Conservation (phyloP, 2,113 vertebrate genomes). For the Phycodurus eques region DNA sequence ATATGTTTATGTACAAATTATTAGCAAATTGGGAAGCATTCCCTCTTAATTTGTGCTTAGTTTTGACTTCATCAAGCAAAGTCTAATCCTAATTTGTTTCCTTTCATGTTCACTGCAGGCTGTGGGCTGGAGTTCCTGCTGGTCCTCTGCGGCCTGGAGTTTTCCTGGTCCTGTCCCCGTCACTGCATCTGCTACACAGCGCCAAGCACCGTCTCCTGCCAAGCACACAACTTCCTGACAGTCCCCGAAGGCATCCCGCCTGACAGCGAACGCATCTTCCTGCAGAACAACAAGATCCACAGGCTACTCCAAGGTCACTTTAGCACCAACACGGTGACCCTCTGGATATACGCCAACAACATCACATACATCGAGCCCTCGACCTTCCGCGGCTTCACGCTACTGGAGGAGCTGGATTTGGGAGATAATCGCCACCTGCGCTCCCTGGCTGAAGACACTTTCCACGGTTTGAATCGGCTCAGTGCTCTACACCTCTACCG, state of each 20-base stretch:
- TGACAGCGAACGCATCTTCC: conserved; percentile 93
- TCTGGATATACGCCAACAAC: conserved; percentile 99
- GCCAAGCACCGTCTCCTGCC: conserved; percentile 96
- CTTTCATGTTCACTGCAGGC: conserved; percentile 67
- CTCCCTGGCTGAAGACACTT: conserved; percentile 90
- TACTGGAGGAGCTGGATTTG: conserved; percentile 95
- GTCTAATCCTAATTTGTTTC: conserved; percentile 9
- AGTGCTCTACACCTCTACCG: conserved; percentile 93
- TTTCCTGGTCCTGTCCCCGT: conserved; percentile 83
- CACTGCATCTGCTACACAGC: conserved; percentile 96
- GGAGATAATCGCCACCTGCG: conserved; percentile 94
- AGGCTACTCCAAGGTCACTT: conserved; percentile 88
- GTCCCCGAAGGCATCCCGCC: conserved; percentile 93
- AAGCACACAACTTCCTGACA: conserved; percentile 91
- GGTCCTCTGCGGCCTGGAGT: conserved; percentile 85
- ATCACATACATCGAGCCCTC: conserved; percentile 92
- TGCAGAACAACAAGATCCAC: conserved; percentile 97
- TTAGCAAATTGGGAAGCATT: neutral
- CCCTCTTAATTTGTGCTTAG: neutral
- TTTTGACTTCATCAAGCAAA: neutral
- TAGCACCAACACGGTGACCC: conserved; percentile 88
- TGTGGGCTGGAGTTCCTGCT: conserved; percentile 88
- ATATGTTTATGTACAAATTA: neutral
- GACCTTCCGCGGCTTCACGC: conserved; percentile 87
- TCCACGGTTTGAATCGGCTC: conserved; percentile 88